Conservation (phyloP, 64 coral and sea anemone species). For the Porites lutea region DNA sequence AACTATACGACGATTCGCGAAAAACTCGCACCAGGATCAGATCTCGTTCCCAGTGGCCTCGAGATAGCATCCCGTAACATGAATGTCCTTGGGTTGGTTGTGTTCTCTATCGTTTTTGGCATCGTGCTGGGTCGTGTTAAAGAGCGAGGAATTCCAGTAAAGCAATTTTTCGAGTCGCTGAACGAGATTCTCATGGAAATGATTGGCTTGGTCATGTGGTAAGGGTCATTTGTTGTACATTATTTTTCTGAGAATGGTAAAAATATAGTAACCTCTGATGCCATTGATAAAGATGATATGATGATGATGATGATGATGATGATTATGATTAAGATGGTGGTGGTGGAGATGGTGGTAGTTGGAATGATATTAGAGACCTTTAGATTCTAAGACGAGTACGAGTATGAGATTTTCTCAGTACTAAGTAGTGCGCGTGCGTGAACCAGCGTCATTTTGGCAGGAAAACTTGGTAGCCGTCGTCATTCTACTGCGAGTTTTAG, state of each 20-base stretch:
- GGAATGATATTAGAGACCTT: too few relatives aligned
- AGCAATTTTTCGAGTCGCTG: conserved; percentile 67
- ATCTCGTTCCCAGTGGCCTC: conserved; percentile 58
- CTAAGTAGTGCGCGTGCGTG: too few relatives aligned
- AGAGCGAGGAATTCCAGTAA: conserved; percentile 71
- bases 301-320: too few relatives aligned
- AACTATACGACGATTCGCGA: conserved; percentile 59
- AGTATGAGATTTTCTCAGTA: too few relatives aligned
- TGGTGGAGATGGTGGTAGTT: too few relatives aligned
- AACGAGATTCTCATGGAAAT: conserved; percentile 93
- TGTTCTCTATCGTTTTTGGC: conserved; percentile 93
- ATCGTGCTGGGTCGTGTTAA: conserved; percentile 85
- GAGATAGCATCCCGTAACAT: conserved; percentile 41
- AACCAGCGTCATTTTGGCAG: too few relatives aligned
- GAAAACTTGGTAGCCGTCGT: too few relatives aligned
- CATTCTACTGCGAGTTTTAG: too few relatives aligned
- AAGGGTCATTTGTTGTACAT: neutral
- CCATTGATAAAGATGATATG: too few relatives aligned
- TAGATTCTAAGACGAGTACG: too few relatives aligned
- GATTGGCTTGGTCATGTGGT: conserved; percentile 93
- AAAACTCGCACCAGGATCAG: conserved; percentile 41
- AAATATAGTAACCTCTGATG: too few relatives aligned
- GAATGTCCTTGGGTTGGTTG: conserved; percentile 89
- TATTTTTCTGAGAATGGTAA: neutral
- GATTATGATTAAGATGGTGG: too few relatives aligned